Evolutionary conservation across 2,888 invertebrate species (phyloP).

Genomic region (Cryptus viduatorius): DNA sequence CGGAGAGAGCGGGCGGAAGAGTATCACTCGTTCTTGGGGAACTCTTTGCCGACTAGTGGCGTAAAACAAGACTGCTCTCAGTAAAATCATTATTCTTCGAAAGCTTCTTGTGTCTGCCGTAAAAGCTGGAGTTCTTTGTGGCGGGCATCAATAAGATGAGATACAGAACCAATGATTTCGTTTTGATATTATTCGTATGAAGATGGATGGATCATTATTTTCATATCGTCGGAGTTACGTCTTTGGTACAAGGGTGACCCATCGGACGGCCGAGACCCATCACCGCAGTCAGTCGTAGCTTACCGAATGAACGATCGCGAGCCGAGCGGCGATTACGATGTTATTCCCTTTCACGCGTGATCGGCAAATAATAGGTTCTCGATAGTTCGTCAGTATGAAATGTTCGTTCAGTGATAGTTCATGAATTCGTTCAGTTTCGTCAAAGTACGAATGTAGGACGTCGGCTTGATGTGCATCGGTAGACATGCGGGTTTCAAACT

Average conservation of each 20-base stretch:
- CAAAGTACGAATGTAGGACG: constrained; percentile 32
- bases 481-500: too few species aligned
- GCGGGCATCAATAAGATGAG: background rate
- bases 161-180: too few species aligned
- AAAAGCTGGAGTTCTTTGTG: background rate
- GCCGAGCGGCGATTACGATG: background rate
- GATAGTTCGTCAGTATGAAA: background rate
- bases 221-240: too few species aligned
- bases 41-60: background rate
- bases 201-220: too few species aligned
- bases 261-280: too few species aligned
- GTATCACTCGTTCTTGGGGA: too few species aligned
- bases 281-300: too few species aligned
- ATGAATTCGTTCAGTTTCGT: too few species aligned
- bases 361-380: background rate
- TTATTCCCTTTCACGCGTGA: background rate
- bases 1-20: background rate
- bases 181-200: too few species aligned
- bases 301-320: background rate
- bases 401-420: too few species aligned
- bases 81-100: background rate
- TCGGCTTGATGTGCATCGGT: too few species aligned
- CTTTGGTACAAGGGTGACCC: too few species aligned
- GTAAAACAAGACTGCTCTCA: background rate
- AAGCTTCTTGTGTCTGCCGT: background rate